These are phyloP conservation scores for Plebejus argus DNA, from an alignment of 2,888 invertebrate genomes.

Conservation along the genomic window DNA sequence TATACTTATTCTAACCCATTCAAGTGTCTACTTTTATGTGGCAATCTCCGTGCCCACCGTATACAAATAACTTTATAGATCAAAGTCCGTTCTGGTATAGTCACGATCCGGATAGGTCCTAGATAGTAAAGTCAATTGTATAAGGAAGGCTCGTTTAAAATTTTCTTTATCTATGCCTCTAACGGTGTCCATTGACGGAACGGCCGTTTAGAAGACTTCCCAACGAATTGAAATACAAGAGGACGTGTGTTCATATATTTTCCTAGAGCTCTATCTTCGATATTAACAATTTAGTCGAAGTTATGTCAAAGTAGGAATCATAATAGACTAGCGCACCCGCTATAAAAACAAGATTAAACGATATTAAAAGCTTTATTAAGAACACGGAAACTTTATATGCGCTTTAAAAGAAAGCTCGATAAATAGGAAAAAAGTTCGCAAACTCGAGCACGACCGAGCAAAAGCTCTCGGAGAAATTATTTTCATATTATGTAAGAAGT, in stretches of 20 bases:
- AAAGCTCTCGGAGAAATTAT: constrained; percentile 26
- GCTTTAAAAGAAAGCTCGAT: constrained; percentile 22
- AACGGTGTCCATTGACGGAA: too few species aligned
- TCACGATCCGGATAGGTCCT: background rate
- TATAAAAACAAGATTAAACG: constrained; percentile 31
- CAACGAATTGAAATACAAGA: too few species aligned
- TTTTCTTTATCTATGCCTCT: too few species aligned
- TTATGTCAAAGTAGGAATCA: background rate
- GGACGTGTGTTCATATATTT: too few species aligned
- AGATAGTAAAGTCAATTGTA: too few species aligned
- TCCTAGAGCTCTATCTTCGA: background rate
- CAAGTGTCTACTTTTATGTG: background rate
- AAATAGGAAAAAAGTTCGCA: constrained; percentile 10
- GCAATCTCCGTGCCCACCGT: background rate
- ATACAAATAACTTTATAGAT: background rate
- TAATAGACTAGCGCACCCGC: constrained; percentile 10
- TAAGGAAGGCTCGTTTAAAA: too few species aligned
- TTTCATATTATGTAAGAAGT: constrained; percentile 22
- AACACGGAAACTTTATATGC: constrained; percentile 30
- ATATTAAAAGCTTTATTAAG: constrained; percentile 31
- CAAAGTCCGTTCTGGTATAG: background rate
- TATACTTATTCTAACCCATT: background rate
- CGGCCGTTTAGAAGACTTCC: too few species aligned
- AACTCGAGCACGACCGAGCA: constrained; percentile 7
- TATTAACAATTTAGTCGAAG: background rate